phyloP scores from a whole-genome alignment of 23 tunicate genomes.

The Styela clava region DNA sequence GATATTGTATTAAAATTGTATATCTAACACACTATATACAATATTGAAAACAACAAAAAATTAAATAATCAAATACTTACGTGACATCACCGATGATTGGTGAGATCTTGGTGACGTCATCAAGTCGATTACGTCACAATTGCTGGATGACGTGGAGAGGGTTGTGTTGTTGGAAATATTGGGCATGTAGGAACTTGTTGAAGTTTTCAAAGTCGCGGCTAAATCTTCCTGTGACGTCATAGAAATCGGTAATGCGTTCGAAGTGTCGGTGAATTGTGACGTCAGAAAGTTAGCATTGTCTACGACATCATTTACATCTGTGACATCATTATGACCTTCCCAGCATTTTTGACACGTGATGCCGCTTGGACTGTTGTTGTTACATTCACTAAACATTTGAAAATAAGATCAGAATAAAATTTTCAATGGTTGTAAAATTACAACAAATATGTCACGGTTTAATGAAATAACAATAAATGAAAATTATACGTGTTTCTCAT shows the following conservation, averaged over 20 bases:
- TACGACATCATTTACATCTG: not conserved
- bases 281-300: not conserved
- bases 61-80: conserved; percentile 27
- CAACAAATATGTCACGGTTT: not conserved
- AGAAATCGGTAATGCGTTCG: not conserved
- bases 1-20: no score
- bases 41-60: not conserved
- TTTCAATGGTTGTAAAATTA: not conserved
- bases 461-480: no score
- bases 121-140: conserved; percentile 53
- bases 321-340: not conserved
- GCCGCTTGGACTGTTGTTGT: not conserved
- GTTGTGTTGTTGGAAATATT: not conserved
- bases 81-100: conserved; percentile 36
- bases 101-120: conserved; percentile 54
- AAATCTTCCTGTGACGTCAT: not conserved
- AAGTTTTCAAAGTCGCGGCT: not conserved
- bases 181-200: not conserved
- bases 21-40: no score
- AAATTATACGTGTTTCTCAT: no score
- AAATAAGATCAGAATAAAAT: no score
- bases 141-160: conserved; percentile 33
- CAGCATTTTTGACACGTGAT: conserved; percentile 40
- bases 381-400: not conserved
- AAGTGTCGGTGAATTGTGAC: not conserved